phyloP scores from a whole-genome alignment of 2,113 vertebrate genomes.

The Lamprologus lemairii region DNA sequence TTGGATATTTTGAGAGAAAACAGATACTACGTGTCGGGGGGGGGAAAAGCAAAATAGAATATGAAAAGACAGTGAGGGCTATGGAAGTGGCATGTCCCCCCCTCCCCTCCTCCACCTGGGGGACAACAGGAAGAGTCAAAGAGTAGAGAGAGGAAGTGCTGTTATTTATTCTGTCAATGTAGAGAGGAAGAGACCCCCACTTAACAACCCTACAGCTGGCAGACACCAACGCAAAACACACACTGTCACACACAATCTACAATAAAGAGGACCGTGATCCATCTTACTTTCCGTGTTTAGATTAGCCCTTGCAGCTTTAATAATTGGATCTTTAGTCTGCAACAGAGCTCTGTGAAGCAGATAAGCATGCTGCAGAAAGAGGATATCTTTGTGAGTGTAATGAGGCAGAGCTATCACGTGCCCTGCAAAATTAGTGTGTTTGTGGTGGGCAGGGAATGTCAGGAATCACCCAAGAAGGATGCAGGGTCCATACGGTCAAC shows the following conservation, averaged over 20 bases:
- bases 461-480: slow-evolving; percentile 59
- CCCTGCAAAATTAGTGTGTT: slow-evolving; percentile 33
- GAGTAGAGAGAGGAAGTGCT: slow-evolving; percentile 37
- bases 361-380: background rate
- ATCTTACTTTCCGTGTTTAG: slow-evolving; percentile 23
- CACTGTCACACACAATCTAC: background rate
- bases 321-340: slow-evolving; percentile 14
- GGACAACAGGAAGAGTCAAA: slow-evolving; percentile 43
- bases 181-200: slow-evolving; percentile 22
- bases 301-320: background rate
- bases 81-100: background rate
- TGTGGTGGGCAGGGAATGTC: slow-evolving; percentile 64
- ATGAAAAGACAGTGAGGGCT: background rate
- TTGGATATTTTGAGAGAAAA: background rate
- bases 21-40: background rate
- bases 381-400: slow-evolving; percentile 1
- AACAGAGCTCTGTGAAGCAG: background rate
- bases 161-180: slow-evolving; percentile 50
- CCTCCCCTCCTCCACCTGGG: background rate
- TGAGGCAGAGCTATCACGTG: slow-evolving; percentile 23
- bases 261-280: background rate
- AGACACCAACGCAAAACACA: background rate
- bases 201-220: background rate
- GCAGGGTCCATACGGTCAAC: slow-evolving; percentile 37
- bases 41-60: background rate